Conservation (phyloP, 2,888 invertebrate species). For the Pasiphila rectangulata region DNA sequence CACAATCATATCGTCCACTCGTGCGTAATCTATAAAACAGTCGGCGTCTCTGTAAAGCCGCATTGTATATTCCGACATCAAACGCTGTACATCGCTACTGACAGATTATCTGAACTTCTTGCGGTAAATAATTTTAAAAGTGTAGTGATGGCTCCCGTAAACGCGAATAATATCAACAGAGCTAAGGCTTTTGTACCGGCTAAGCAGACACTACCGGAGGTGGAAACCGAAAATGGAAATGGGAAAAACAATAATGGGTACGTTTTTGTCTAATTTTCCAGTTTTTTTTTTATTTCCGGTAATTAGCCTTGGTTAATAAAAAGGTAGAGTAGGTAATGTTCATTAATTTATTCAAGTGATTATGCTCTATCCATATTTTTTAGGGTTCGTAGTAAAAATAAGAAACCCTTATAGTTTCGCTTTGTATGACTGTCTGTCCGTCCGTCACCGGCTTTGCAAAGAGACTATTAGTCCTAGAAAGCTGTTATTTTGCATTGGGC, state of each 20-base stretch:
- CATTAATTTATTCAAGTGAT: too few relatives aligned
- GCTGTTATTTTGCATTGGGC: too few relatives aligned
- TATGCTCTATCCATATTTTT: too few relatives aligned
- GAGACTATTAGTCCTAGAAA: too few relatives aligned
- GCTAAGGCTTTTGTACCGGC: constrained; percentile 52
- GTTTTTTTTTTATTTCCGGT: neutral
- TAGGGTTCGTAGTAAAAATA: too few relatives aligned
- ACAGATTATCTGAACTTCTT: constrained; percentile 33
- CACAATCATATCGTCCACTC: constrained; percentile 37
- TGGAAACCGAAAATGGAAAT: constrained; percentile 58
- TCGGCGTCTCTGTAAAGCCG: constrained; percentile 42
- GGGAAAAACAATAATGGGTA: constrained; percentile 43
- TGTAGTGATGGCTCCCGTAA: constrained; percentile 72
- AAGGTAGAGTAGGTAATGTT: neutral
- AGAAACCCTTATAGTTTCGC: too few relatives aligned
- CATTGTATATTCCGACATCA: constrained; percentile 65
- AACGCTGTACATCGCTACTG: constrained; percentile 46
- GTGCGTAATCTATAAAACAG: constrained; percentile 56
- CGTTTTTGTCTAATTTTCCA: constrained; percentile 10
- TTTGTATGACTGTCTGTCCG: too few relatives aligned
- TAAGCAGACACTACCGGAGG: constrained; percentile 65
- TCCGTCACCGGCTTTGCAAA: too few relatives aligned
- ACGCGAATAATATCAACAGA: constrained; percentile 58
- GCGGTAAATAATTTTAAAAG: constrained; percentile 33
- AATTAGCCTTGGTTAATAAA: too few relatives aligned